These are phyloP conservation scores for Mongoloraphidia duomilia DNA, from an alignment of 2,888 invertebrate species.

Conservation along the genomic window DNA sequence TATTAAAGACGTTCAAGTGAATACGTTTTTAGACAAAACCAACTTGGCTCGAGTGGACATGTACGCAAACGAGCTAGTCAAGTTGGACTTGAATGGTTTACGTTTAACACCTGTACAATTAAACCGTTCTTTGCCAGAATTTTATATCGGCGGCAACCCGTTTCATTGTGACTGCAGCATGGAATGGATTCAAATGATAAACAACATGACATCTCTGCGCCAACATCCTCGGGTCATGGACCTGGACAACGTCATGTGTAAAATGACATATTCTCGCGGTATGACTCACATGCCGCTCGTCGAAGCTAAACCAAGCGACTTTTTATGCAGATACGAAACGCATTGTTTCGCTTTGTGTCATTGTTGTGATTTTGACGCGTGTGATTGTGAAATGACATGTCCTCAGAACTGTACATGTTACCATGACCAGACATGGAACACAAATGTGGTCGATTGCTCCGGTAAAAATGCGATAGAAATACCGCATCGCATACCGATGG, in stretches of 20 bases:
- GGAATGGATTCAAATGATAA: conserved; percentile 87
- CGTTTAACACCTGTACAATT: conserved; percentile 58
- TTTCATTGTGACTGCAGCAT: conserved; percentile 90
- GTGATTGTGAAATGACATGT: conserved; percentile 95
- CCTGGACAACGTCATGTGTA: conserved; percentile 75
- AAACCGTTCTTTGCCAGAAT: conserved; percentile 67
- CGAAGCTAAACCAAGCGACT: conserved; percentile 65
- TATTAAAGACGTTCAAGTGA: conserved; percentile 64
- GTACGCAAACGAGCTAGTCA: conserved; percentile 75
- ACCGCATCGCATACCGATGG: conserved; percentile 81
- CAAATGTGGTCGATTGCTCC: conserved; percentile 85
- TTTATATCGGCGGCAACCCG: conserved; percentile 85
- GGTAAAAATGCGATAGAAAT: conserved; percentile 62
- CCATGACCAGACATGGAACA: conserved; percentile 86
- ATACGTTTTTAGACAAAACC: conserved; percentile 74
- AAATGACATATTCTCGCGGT: conserved; percentile 64
- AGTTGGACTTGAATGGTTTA: conserved; percentile 67
- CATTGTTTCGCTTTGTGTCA: conserved; percentile 91
- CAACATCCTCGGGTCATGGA: conserved; percentile 84
- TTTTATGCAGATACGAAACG: conserved; percentile 81
- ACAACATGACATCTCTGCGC: conserved; percentile 66
- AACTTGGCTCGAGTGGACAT: conserved; percentile 78
- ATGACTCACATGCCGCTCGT: conserved; percentile 67
- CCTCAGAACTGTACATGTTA: conserved; percentile 89
- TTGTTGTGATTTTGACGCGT: conserved; percentile 91